Evolutionary conservation across 2,797 vertebrate genomes (phyloP), one percentile per base, ranked within the genome.

Genomic region (Austrolebias charrua): DNA sequence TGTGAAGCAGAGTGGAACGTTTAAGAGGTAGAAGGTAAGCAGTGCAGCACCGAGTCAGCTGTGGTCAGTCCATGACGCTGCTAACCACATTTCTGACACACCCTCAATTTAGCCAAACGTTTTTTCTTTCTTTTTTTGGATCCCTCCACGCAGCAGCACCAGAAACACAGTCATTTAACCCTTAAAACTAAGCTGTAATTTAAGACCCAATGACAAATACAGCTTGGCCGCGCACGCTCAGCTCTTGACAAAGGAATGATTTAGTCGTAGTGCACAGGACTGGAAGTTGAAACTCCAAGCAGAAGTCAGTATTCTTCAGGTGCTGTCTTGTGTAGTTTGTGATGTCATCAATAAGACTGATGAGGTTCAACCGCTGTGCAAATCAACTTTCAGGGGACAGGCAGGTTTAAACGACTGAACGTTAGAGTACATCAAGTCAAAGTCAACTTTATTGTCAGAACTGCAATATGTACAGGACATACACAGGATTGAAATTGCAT

Each of bases 41-140:
- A 51, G 73, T 14, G 62, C 67, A 19, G 52, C 0, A 33, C 60
- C 62, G 70, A 18, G 53, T 76, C 78, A 69, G 76, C 18, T 51
- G 63, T 67, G 70, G 79, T 82, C 76, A 56, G 43, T 64, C 74
- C 16, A 42, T 49, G 76, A 63, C 55, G 59, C 78, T 86, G 83
- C 78, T 80, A 81, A 87, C 88, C 89, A 71, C 88, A 89, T 70
- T 61, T 65, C 75, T 62, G 86, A 86, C 89, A 89, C 89, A 80
- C 89, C 88, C 89, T 84, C 59, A 24, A 46, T 71, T 76, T 67
- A 71, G 69, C 68, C 53, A 63, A 2, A 6, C 49, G 33, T 51
- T 57, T 46, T 60, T 48, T 12, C 35, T 11, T 38, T 38, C 35
- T 38, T 57, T 54, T 68, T 66, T 61, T 24, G 51, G 40, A 49